A percentile compares a stretch with the other conserved stretches of the same genome.
Conservation (phyloP, 2,888 invertebrate species). For the Eupithecia tripunctaria region DNA sequence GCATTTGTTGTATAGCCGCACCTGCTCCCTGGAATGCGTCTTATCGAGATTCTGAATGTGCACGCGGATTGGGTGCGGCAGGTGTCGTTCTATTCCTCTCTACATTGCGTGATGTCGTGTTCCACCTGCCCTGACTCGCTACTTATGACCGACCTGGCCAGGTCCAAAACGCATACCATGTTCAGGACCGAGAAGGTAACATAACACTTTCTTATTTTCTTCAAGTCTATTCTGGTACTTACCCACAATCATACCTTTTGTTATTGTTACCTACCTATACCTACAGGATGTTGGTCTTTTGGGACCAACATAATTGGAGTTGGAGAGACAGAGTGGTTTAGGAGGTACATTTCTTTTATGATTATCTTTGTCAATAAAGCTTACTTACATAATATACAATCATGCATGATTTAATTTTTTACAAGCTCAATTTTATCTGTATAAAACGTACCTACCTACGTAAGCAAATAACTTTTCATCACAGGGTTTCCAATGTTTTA, state of each 20-base stretch:
- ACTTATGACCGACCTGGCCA: constrained; percentile 85
- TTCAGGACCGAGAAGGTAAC: constrained; percentile 82
- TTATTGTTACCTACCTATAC: not conserved
- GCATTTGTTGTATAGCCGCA: constrained; percentile 63
- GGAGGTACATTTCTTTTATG: no score
- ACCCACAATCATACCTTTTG: not conserved
- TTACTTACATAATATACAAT: no score
- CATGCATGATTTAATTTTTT: no score
- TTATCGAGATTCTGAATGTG: constrained; percentile 83
- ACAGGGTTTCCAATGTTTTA: constrained; percentile 87
- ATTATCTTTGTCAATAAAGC: no score
- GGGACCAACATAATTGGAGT: no score
- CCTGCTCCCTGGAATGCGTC: constrained; percentile 75
- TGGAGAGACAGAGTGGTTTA: no score
- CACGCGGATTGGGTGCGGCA: constrained; percentile 89
- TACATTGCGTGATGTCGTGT: constrained; percentile 89
- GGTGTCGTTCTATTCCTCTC: constrained; percentile 87
- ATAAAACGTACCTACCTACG: not conserved
- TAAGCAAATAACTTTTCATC: not conserved
- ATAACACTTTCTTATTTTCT: no score
- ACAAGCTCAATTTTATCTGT: no score
- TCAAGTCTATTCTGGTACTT: not conserved
- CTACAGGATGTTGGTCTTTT: no score
- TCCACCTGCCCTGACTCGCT: constrained; percentile 85
- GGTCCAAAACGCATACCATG: constrained; percentile 82